phyloP scores from a whole-genome alignment of 2,113 vertebrate genomes.

The Paratilapia polleni region DNA sequence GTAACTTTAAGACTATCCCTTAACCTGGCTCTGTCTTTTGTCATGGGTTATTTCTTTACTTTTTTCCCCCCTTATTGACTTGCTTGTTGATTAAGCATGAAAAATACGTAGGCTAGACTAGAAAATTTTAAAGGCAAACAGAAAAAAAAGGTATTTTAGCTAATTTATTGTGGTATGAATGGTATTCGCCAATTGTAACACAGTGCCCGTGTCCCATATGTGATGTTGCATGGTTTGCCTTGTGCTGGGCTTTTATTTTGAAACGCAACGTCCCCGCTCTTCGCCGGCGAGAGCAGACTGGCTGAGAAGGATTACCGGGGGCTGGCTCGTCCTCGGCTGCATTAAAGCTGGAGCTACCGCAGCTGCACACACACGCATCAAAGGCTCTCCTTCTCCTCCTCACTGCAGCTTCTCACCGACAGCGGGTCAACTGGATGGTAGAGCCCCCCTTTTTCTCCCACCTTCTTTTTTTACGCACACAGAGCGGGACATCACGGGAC shows the following conservation, averaged over 20 bases:
- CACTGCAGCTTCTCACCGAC: slow-evolving; percentile 54
- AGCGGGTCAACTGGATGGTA: slow-evolving; percentile 48
- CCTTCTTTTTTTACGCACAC: not conserved
- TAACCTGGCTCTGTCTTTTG: too few species aligned
- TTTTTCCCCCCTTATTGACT: not conserved
- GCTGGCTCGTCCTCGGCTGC: slow-evolving; percentile 68
- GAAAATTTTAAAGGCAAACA: not conserved
- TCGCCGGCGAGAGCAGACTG: not conserved
- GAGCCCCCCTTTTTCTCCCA: slow-evolving; percentile 9
- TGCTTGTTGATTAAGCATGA: not conserved
- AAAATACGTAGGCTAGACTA: not conserved
- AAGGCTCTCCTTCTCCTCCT: slow-evolving; percentile 46
- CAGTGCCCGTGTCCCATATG: not conserved
- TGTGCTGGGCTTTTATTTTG: slow-evolving; percentile 54
- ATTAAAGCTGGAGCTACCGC: slow-evolving; percentile 74
- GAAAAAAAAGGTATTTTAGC: not conserved
- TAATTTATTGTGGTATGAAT: not conserved
- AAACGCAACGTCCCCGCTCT: not conserved
- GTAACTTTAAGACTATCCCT: not conserved
- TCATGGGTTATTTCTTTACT: too few species aligned
- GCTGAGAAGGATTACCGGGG: slow-evolving; percentile 37
- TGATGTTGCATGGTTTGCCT: not conserved
- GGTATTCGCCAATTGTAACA: not conserved
- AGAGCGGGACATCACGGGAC: slow-evolving; percentile 7
- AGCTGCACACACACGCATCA: slow-evolving; percentile 67